These are phyloP conservation scores for Eilema sororculum DNA, from an alignment of 2,888 invertebrate species.

Conservation along the genomic window DNA sequence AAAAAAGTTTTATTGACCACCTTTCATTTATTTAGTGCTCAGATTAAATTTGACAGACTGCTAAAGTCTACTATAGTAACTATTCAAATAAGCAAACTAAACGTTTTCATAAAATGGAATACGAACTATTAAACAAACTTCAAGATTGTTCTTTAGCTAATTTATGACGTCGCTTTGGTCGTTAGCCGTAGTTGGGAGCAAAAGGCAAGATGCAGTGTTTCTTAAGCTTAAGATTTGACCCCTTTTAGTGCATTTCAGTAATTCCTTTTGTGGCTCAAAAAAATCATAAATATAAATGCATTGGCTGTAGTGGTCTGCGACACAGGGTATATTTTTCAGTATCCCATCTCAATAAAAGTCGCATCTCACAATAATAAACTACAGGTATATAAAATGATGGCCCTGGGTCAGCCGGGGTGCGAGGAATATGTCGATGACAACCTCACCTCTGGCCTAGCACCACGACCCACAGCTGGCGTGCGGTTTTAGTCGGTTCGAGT, in stretches of 20 bases:
- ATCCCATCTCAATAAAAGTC: not conserved
- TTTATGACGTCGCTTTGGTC: slow-evolving; percentile 28
- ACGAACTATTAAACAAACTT: slow-evolving; percentile 21
- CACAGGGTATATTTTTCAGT: too few relatives aligned
- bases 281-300: not conserved
- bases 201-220: slow-evolving; percentile 18
- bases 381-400: too few relatives aligned
- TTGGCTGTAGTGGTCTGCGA: not conserved
- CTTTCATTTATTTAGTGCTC: not conserved
- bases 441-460: too few relatives aligned
- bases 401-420: too few relatives aligned
- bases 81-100: slow-evolving; percentile 18
- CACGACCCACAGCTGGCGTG: too few relatives aligned
- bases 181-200: slow-evolving; percentile 20
- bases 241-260: not conserved
- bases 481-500: too few relatives aligned
- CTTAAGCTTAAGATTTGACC: slow-evolving; percentile 13
- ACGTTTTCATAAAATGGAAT: slow-evolving; percentile 19
- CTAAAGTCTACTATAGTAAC: not conserved
- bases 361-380: too few relatives aligned
- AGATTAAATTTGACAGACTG: not conserved
- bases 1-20: not conserved
- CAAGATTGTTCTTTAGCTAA: slow-evolving; percentile 27
- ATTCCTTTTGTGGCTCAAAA: not conserved
- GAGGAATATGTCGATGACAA: too few relatives aligned